Conservation (phyloP, 2,113 vertebrate species). For the Origma solitaria region DNA sequence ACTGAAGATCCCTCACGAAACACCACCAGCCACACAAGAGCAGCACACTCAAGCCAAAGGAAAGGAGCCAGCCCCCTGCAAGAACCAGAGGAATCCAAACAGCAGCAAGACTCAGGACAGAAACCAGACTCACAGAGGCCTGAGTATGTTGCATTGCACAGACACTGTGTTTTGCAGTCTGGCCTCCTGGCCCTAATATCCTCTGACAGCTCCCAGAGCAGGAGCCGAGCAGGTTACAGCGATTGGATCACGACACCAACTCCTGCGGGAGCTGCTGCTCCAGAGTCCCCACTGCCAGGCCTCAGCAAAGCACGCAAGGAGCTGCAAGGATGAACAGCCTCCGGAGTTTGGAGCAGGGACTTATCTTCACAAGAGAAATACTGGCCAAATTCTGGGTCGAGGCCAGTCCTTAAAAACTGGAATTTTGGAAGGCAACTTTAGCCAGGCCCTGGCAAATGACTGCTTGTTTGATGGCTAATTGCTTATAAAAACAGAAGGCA, state of each 20-base stretch:
- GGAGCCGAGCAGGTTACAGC: not conserved
- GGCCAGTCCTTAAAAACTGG: not conserved
- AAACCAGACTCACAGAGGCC: not conserved
- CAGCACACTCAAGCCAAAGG: not conserved
- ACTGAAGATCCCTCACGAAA: not conserved
- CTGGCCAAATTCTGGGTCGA: not conserved
- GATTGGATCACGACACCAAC: not conserved
- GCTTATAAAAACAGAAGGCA: not conserved
- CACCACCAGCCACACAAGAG: not conserved
- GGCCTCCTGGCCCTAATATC: not conserved
- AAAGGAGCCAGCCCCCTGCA: not conserved
- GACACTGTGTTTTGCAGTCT: not conserved
- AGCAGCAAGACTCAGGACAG: not conserved
- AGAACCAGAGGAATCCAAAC: not conserved
- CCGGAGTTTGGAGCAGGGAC: not conserved
- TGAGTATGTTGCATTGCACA: not conserved
- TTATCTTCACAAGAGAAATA: not conserved
- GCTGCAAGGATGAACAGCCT: not conserved
- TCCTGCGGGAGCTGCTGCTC: not conserved
- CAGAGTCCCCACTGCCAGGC: not conserved
- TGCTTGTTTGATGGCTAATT: not conserved
- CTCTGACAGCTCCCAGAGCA: constrained; percentile 35
- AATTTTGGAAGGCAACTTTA: not conserved
- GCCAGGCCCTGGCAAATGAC: not conserved
- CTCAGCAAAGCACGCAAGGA: not conserved